Percentiles rank a stretch among this genome's conserved stretches.
These are phyloP conservation scores for Talpa occidentalis DNA, from an alignment of 2,113 vertebrate genomes.

Conservation along the genomic window DNA sequence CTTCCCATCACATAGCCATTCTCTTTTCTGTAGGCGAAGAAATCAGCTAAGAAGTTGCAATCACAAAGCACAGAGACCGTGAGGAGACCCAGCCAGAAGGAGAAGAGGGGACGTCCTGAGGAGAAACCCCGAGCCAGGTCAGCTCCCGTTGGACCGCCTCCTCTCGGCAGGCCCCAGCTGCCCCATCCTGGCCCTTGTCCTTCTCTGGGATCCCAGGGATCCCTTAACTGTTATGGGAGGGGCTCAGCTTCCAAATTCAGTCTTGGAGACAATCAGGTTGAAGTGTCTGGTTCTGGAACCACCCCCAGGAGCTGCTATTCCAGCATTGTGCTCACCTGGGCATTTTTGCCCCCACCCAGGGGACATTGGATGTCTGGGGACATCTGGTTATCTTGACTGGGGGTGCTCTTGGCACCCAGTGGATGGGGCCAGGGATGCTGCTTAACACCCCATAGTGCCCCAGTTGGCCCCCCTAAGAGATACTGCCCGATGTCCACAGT, in stretches of 20 bases:
- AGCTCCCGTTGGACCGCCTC: slow-evolving; percentile 8
- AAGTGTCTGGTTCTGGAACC: neutral
- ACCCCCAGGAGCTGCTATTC: neutral
- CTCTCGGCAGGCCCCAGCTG: rapidly evolving
- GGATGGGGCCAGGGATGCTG: neutral
- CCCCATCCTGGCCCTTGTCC: rapidly evolving
- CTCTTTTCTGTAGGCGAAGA: slow-evolving; percentile 88
- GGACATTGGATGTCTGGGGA: neutral
- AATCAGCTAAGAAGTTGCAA: slow-evolving; percentile 86
- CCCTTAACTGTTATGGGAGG: rapidly evolving
- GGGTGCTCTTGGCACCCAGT: neutral
- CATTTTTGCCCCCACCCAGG: neutral
- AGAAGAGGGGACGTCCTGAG: slow-evolving; percentile 91
- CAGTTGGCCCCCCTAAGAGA: rapidly evolving
- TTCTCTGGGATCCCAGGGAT: neutral
- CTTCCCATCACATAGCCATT: rapidly evolving
- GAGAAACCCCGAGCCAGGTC: slow-evolving; percentile 92
- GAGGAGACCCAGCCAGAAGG: slow-evolving; percentile 91
- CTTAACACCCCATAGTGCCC: neutral
- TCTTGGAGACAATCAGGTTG: neutral
- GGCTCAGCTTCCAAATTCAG: neutral
- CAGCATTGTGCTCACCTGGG: neutral
- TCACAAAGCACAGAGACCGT: slow-evolving; percentile 84
- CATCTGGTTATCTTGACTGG: neutral
- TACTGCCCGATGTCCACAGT: rapidly evolving